A percentile compares a stretch with the other conserved stretches of the same genome.
These are phyloP conservation scores for Coranthus polyacanthus DNA, from an alignment of 2,797 vertebrate genomes.

Conservation along the genomic window DNA sequence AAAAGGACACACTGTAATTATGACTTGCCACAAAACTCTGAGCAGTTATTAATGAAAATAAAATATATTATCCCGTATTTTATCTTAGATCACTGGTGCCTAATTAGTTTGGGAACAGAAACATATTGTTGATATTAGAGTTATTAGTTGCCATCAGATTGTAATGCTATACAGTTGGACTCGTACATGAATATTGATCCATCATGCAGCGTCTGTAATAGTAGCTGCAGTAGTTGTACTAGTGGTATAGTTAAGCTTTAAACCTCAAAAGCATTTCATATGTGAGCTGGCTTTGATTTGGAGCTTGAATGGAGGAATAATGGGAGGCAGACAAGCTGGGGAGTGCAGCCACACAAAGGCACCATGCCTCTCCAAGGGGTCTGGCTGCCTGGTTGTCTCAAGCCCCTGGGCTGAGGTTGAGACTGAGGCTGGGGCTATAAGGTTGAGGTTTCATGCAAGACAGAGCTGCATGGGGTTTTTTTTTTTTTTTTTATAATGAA, in stretches of 20 bases:
- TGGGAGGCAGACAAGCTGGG: constrained; percentile 80
- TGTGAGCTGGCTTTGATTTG: constrained; percentile 84
- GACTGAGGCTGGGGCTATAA: constrained; percentile 60
- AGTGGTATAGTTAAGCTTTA: constrained; percentile 74
- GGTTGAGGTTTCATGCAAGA: constrained; percentile 75
- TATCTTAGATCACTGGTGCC: constrained; percentile 24
- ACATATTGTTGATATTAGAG: constrained; percentile 34
- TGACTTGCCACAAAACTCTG: constrained; percentile 48
- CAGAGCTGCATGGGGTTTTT: constrained; percentile 65
- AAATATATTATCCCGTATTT: constrained; percentile 49
- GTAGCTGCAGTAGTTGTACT: constrained; percentile 77
- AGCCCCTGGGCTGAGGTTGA: constrained; percentile 72
- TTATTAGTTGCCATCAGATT: constrained; percentile 38
- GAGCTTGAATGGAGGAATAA: constrained; percentile 77
- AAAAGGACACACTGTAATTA: constrained; percentile 58
- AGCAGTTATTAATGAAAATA: constrained; percentile 68
- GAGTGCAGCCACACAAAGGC: constrained; percentile 81
- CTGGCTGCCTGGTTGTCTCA: constrained; percentile 77
- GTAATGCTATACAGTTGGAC: constrained; percentile 27
- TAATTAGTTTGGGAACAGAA: constrained; percentile 48
- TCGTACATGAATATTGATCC: constrained; percentile 67
- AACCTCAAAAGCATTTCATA: constrained; percentile 84
- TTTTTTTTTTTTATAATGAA: constrained; percentile 77
- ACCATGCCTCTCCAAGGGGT: constrained; percentile 71
- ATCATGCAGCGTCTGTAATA: constrained; percentile 73